Evolutionary conservation across 2,797 vertebrate genomes (phyloP).

Genomic region (Cossypha polioptera): DNA sequence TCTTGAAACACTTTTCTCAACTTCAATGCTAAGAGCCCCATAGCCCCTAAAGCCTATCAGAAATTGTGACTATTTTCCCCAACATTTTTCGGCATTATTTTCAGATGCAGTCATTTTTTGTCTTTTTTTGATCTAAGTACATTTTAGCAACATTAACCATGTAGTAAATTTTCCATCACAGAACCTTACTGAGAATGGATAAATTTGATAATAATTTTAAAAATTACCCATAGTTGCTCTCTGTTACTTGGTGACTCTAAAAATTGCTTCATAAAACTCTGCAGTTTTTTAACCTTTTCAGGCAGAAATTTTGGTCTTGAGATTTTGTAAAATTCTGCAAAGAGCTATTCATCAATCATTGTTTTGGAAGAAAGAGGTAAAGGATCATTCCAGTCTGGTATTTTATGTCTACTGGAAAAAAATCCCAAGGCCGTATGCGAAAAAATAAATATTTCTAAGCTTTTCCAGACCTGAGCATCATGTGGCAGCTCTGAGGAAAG

Average conservation of each 20-base stretch:
- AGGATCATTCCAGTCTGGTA: neutral
- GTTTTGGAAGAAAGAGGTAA: neutral
- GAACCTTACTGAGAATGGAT: neutral
- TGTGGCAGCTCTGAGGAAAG: neutral
- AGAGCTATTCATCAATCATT: neutral
- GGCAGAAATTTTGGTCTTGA: neutral
- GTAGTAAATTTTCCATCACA: neutral
- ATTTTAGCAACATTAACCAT: neutral
- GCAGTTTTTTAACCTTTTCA: neutral
- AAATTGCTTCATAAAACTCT: neutral
- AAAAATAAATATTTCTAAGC: constrained; percentile 18
- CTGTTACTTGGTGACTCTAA: neutral
- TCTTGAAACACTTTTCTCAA: constrained; percentile 43
- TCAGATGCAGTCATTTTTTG: neutral
- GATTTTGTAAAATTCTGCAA: neutral
- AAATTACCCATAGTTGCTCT: neutral
- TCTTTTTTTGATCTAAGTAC: neutral
- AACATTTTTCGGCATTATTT: neutral
- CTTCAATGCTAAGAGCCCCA: neutral
- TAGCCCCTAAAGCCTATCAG: constrained; percentile 3
- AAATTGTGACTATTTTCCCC: neutral
- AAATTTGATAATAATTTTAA: neutral
- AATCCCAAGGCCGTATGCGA: neutral
- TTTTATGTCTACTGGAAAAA: neutral
- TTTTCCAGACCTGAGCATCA: neutral